Evolutionary conservation across 2,113 vertebrate genomes (phyloP), one percentile per base, ranked within the genome.

Genomic region (Alosa alosa): DNA sequence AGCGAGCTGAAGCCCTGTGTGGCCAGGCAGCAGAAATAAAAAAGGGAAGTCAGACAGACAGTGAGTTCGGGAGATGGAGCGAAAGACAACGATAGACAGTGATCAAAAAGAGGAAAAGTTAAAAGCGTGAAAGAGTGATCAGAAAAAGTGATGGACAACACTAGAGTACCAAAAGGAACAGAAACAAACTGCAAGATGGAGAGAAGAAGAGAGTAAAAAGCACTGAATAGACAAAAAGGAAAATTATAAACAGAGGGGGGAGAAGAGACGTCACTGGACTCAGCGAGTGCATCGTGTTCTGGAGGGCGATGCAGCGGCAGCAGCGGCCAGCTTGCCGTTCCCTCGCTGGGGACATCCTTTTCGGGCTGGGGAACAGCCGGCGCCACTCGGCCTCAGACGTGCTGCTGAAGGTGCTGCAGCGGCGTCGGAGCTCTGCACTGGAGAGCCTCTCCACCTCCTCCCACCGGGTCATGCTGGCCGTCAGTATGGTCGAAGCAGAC

Each of bases 381-480:
- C 92, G 96, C 72, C 95, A 95, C 90, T 97, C 96, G 0, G 93
- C 96, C 82, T 96, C 95, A 0, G 96, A 96, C 87, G 91, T 95
- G 0, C 86, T 96, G 41, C 90, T 94, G 10, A 94, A 93, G 55
- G 87, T 95, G 10, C 91, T 95, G 82, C 95, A 94, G 87, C 91
- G 92, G 81, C 93, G 94, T 87, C 92, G 90, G 20, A 92, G 93
- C 91, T 96, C 95, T 0, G 95, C 91, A 25, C 86, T 96, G 20
- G 94, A 96, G 92, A 90, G 94, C 7, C 94, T 97, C 5, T 96
- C 95, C 7, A 95, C 95, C 0, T 96, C 95, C 31, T 95, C 95
- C n/a, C 94, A 96, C 81, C 93, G 92, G 68, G 94, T 97, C 60
- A 95, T 97, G 95, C 94, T 95, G 90, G 97, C 96, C 0, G 86